Base-by-base conservation (phyloP, 37 sponge, comb jelly and placozoan species). In the Spongia lamella region DNA sequence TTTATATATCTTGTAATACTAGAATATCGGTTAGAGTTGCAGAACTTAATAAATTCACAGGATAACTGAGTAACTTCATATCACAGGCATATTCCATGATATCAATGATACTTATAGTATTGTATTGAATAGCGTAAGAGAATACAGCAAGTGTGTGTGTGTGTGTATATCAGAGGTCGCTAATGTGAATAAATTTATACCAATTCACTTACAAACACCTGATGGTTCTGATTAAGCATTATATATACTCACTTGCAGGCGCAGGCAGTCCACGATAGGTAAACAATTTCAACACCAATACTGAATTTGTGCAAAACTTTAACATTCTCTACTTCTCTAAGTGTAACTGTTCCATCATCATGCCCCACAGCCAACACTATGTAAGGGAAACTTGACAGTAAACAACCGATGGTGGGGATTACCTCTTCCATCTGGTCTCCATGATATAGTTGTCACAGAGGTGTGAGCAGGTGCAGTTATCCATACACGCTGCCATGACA, bases 401-500 rank as follows among this genome's bases (percentile, higher is more conserved):
- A 2, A 27, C 3, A 22, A 20, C 40, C 20, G 68, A 20, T 49
- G 3, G 24, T 25, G 4, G 58, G 32, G 20, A 27, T 38, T 25
- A 84, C 90, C 90, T 84, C 68, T 56, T 1, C 90, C 90, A 76
- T 90, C 90, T 51, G 90, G 90, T 66, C 90, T 68, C 90, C 90
- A 90, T 29, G 80, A 73, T 22, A 90, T 61, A 2, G 54, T 59
- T 4, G 70, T 78, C 1, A 72, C 53, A 1, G 66, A 34, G 0
- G 76, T 25, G 22, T 76, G 70, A 2, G 38, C 30, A 3, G 90
- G 78, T 26, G 65, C 61, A 30, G 77, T 34, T 3, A 60, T 63
- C 90, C 90, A 90, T 0, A 90, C 86, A 15, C 77, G 77, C 37
- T 77, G 77, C 90, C 90, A 90, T 19, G 90, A 84, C 51, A 90